These are phyloP conservation scores for Neelides folsomi DNA, from an alignment of 2,888 invertebrate genomes.

Conservation along the genomic window DNA sequence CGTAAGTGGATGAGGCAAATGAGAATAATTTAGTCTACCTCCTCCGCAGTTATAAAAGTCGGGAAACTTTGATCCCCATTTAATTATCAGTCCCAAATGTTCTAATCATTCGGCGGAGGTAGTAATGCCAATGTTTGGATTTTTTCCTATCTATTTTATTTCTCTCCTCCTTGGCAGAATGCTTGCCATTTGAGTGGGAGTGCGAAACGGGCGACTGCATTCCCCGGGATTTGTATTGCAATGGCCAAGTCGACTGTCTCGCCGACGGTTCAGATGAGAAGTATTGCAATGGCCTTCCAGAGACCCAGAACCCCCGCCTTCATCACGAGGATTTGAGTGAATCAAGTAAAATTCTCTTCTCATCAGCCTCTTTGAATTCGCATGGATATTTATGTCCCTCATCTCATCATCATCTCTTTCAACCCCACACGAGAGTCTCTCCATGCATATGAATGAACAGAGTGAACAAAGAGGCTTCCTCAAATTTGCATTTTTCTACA, in stretches of 20 bases:
- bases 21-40: background rate
- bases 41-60: background rate
- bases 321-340: background rate
- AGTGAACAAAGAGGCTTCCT: too few relatives aligned
- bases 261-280: slow-evolving; percentile 30
- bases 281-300: slow-evolving; percentile 7
- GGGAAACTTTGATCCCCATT: background rate
- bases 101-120: too few relatives aligned
- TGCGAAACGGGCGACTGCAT: slow-evolving; percentile 35
- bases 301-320: background rate
- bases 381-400: background rate
- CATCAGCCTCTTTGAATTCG: background rate
- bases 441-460: too few relatives aligned
- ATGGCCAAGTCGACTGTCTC: slow-evolving; percentile 34
- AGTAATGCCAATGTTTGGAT: too few relatives aligned
- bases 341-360: background rate
- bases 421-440: too few relatives aligned
- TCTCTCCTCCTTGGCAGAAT: slow-evolving; percentile 6
- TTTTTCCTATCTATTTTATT: too few relatives aligned
- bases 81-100: too few relatives aligned
- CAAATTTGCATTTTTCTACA: too few relatives aligned
- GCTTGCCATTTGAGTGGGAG: slow-evolving; percentile 21
- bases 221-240: slow-evolving; percentile 32
- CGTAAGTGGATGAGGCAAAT: slow-evolving; percentile 6
- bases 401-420: too few relatives aligned